Evolutionary conservation across 2,113 vertebrate genomes (phyloP), one percentile per base, ranked within the genome.

Genomic region (Entomyzon cyanotis): DNA sequence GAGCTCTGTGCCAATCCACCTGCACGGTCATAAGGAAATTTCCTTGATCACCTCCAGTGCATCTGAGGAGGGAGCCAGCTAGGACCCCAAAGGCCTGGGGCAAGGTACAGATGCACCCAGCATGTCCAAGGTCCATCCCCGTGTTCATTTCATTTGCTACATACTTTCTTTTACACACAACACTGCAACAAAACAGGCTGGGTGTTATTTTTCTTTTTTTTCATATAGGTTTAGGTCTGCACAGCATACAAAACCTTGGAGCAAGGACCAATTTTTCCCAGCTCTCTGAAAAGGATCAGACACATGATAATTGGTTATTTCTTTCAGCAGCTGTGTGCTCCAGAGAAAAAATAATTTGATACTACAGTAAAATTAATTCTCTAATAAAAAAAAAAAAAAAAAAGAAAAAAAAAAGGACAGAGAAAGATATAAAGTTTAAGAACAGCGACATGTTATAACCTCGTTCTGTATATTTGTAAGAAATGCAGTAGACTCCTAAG

Each of bases 381-480:
- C 6, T 33, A 27, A 27, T 14, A 28, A 62, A 28, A 14, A 25
- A 27, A 14, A 25, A 14, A 25, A 27, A 14, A 25, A 24, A 6
- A 8, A 5, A 4, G 6, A 7, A 12, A 15, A 20, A 24, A 35
- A 18, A 19, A 4, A 4, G 1, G 5, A 49, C 2, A 46, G 7
- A 87, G 5, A 58, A 67, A 58, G 18, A 42, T 31, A 41, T 0
- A 75, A 84, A 11, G 7, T 47, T 31, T 50, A 86, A 84, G 41
- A 82, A 87, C 12, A 28, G 22, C 53, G 27, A 62, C 2, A 27
- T 6, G n/a, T 9, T 16, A 59, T 22, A 80, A 33, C 5, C 10
- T 65, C 22, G 18, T 44, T 83, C 33, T 24, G 3, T 10, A 8
- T 20, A 44, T 30, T 28, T 52, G 3, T 71, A 56, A 85, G 25